Percentiles rank a stretch among this genome's conserved stretches.
Evolutionary conservation across 2,113 vertebrate species (phyloP).

Genomic region (Equus przewalskii): DNA sequence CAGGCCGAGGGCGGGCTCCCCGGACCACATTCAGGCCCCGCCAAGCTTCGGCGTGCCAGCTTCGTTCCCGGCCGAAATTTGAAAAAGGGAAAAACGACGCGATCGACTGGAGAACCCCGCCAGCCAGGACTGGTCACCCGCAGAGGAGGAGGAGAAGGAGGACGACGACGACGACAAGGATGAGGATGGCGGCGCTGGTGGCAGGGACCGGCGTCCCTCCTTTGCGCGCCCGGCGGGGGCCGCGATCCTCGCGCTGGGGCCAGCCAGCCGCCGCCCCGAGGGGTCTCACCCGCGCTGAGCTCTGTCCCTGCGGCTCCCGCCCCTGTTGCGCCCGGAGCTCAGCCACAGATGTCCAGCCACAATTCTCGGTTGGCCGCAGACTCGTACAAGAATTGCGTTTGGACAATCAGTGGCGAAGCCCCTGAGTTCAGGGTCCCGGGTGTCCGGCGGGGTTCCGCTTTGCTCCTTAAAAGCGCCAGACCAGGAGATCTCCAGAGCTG

Average conservation of each 20-base stretch:
- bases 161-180: neutral
- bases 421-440: slow-evolving; percentile 81
- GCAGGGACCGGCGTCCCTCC: neutral
- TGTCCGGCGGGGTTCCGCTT: slow-evolving; percentile 71
- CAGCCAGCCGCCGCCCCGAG: neutral
- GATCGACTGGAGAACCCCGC: slow-evolving; percentile 47
- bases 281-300: neutral
- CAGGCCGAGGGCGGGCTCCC: slow-evolving; percentile 8
- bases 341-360: slow-evolving; percentile 99
- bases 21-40: neutral
- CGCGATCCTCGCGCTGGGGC: slow-evolving; percentile 13
- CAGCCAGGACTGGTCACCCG: slow-evolving; percentile 46
- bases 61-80: slow-evolving; percentile 72
- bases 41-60: neutral
- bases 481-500: slow-evolving; percentile 59
- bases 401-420: slow-evolving; percentile 99
- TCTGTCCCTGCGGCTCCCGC: neutral
- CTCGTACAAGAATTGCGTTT: slow-evolving; percentile 99
- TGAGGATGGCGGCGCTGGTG: slow-evolving; percentile 68
- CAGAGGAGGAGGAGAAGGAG: slow-evolving; percentile 40
- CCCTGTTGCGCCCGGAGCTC: slow-evolving; percentile 88
- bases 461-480: slow-evolving; percentile 80
- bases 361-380: slow-evolving; percentile 98
- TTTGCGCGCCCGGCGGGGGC: slow-evolving; percentile 3
- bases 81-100: slow-evolving; percentile 45